These are phyloP conservation scores for Ophion ellenae DNA, from an alignment of 2,888 invertebrate genomes.

Conservation along the genomic window DNA sequence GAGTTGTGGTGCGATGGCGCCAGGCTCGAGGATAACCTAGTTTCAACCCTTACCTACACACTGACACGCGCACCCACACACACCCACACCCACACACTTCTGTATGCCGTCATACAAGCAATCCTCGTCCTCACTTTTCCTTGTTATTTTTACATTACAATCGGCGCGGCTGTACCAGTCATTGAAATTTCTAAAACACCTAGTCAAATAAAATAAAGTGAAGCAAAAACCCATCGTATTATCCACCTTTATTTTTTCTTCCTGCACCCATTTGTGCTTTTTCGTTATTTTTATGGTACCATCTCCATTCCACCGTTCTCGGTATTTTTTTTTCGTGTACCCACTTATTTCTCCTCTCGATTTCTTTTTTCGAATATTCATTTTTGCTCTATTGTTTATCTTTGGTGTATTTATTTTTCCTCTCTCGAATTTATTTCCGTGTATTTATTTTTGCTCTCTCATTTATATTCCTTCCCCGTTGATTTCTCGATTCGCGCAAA, in stretches of 20 bases:
- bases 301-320: no score
- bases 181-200: no score
- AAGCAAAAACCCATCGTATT: neutral
- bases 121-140: neutral
- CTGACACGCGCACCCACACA: neutral
- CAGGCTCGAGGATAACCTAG: constrained; percentile 69
- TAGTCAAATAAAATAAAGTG: no score
- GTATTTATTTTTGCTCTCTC: no score
- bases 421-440: no score
- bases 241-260: neutral
- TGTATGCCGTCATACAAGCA: neutral
- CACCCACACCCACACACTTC: constrained; percentile 12
- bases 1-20: constrained; percentile 75
- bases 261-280: neutral
- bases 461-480: no score
- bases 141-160: neutral
- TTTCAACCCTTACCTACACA: constrained; percentile 30
- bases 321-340: no score
- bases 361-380: no score
- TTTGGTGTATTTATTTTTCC: no score
- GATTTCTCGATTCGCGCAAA: no score
- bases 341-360: no score
- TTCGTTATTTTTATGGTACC: neutral
- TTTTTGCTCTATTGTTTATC: no score
- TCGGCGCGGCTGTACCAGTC: neutral